phyloP scores from a whole-genome alignment of 2,113 vertebrate species.

The Tenebrosternarchus preto region DNA sequence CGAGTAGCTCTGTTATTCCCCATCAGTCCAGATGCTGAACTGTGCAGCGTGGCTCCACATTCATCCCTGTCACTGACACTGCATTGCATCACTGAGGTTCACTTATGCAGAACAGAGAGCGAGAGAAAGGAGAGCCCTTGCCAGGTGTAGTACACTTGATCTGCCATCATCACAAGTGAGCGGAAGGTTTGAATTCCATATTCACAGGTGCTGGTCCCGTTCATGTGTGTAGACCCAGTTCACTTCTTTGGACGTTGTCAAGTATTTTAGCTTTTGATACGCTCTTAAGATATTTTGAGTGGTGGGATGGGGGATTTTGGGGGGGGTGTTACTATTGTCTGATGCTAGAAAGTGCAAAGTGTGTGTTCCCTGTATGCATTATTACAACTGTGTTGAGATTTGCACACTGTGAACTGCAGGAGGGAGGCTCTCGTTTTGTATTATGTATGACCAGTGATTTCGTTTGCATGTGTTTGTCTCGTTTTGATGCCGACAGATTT shows the following conservation, averaged over 20 bases:
- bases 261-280: slow-evolving; percentile 4
- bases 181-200: neutral
- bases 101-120: neutral
- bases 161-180: neutral
- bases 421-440: neutral
- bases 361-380: slow-evolving; percentile 7
- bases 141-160: neutral
- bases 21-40: neutral
- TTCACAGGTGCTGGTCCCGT: neutral
- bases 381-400: slow-evolving; percentile 21
- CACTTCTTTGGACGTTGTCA: neutral
- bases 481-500: neutral
- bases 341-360: slow-evolving; percentile 12
- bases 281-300: neutral
- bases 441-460: neutral
- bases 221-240: neutral
- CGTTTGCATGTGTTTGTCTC: slow-evolving; percentile 22
- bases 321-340: slow-evolving; percentile 11
- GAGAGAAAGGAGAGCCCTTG: neutral
- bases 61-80: neutral
- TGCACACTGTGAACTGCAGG: slow-evolving; percentile 15
- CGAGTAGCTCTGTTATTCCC: neutral
- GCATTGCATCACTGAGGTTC: neutral
- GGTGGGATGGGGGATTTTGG: neutral
- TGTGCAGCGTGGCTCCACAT: neutral